Percentiles rank a stretch among this genome's conserved stretches.
phyloP scores from a whole-genome alignment of 2,113 vertebrate genomes.

The Patagioenas fasciata region DNA sequence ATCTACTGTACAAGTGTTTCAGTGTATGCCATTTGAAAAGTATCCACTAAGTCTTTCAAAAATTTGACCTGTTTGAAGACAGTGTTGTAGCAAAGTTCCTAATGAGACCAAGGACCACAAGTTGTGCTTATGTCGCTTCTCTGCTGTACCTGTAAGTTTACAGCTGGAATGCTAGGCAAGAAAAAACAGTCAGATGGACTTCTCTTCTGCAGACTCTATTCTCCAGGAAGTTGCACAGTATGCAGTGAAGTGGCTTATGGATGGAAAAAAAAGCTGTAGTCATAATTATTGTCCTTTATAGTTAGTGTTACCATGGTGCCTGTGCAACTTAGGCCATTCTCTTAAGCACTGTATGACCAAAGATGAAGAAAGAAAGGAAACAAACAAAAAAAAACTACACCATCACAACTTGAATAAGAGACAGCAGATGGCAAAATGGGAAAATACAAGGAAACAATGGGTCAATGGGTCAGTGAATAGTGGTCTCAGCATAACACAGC shows the following conservation, averaged over 20 bases:
- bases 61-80: neutral
- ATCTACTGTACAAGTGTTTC: neutral
- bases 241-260: neutral
- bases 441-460: neutral
- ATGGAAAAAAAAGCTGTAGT: neutral
- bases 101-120: neutral
- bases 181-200: neutral
- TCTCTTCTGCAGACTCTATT: neutral
- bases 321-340: neutral
- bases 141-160: neutral
- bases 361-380: neutral
- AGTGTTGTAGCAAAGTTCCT: neutral
- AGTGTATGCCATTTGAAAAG: neutral
- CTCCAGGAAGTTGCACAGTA: neutral
- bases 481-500: neutral
- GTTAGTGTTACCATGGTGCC: neutral
- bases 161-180: neutral
- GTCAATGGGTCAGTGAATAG: neutral
- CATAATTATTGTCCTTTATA: neutral
- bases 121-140: neutral
- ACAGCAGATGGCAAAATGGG: neutral
- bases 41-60: neutral
- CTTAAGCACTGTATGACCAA: neutral
- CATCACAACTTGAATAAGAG: neutral
- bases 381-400: too few relatives aligned